Evolutionary conservation across 1,140 invertebrate genomes (phyloP).

Genomic region (Aphis craccivora): DNA sequence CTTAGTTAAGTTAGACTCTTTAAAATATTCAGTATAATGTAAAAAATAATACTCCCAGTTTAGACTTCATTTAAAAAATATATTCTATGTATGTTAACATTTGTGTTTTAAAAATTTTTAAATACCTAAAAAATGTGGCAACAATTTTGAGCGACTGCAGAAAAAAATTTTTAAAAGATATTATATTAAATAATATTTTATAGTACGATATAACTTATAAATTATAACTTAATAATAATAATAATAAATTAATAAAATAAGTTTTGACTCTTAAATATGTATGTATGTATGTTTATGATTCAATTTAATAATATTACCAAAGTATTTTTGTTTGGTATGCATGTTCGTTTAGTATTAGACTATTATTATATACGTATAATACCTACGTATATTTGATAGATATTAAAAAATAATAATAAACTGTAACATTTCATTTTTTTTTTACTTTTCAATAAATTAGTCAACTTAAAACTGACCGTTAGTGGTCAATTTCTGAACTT

Average conservation of each 20-base stretch:
- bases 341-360: background rate
- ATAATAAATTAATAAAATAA: background rate
- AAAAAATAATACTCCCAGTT: background rate
- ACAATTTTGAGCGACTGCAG: accelerated
- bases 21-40: background rate
- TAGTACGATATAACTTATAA: background rate
- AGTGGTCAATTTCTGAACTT: conserved; percentile 52
- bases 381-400: background rate
- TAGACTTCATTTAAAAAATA: background rate
- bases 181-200: background rate
- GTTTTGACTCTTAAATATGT: background rate
- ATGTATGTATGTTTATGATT: background rate
- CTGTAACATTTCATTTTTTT: background rate
- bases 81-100: background rate
- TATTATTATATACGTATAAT: background rate
- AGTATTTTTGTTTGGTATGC: background rate
- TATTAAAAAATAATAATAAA: conserved; percentile 23
- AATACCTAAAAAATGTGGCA: background rate
- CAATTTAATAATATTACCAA: background rate
- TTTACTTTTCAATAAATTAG: conserved; percentile 45
- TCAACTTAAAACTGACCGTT: conserved; percentile 41
- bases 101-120: background rate
- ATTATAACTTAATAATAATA: background rate
- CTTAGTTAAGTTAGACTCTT: background rate
- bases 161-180: background rate